These are phyloP conservation scores for Acromyrmex charruanus DNA, from an alignment of 1,140 invertebrate species.

Conservation along the genomic window DNA sequence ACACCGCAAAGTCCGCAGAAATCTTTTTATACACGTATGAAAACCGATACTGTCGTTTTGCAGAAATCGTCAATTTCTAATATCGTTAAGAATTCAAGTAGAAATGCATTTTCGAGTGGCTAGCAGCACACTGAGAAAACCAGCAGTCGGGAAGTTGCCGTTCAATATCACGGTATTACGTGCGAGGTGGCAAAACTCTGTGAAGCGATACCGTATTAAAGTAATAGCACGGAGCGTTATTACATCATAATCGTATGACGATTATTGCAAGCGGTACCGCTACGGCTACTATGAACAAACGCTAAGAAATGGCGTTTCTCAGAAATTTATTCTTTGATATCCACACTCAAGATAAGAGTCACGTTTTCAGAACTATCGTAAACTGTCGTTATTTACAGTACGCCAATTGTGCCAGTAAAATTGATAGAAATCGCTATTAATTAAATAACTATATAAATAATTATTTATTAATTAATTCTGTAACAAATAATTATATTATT, in stretches of 20 bases:
- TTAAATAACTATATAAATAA: neutral
- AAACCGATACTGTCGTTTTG: neutral
- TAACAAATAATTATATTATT: too few species aligned
- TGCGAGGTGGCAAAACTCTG: conserved; percentile 44
- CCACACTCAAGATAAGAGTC: neutral
- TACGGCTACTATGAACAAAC: neutral
- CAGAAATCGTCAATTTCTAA: conserved; percentile 13
- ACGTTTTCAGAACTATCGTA: conserved; percentile 1
- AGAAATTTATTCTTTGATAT: conserved; percentile 42
- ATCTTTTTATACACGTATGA: neutral
- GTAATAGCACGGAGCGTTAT: conserved; percentile 44
- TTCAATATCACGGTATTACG: conserved; percentile 52
- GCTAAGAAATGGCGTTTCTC: neutral
- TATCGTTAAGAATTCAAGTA: conserved; percentile 21
- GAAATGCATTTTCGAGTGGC: conserved; percentile 23
- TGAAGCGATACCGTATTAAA: conserved; percentile 53
- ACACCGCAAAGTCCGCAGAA: neutral
- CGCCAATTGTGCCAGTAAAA: neutral
- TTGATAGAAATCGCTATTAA: neutral
- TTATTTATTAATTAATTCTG: neutral
- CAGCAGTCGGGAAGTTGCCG: conserved; percentile 17
- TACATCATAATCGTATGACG: conserved; percentile 48
- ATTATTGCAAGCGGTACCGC: conserved; percentile 40
- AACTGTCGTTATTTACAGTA: neutral
- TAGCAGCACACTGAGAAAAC: conserved; percentile 1